These are phyloP conservation scores for Notechis scutatus DNA, from an alignment of 2,113 vertebrate genomes.

Conservation along the genomic window DNA sequence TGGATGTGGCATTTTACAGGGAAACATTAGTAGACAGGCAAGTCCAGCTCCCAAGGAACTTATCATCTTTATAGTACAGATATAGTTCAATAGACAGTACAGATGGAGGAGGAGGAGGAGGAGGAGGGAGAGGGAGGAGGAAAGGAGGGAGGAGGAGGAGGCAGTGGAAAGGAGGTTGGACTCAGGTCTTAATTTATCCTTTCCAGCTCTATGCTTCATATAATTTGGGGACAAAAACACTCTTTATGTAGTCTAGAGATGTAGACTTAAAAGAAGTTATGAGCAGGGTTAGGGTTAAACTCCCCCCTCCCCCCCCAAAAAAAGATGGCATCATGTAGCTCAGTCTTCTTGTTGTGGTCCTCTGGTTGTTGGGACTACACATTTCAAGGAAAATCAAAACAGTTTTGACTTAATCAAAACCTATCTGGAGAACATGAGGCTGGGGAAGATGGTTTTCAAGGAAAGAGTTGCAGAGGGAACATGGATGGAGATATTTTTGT, in stretches of 20 bases:
- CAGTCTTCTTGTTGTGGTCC: not conserved
- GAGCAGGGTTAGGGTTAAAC: not conserved
- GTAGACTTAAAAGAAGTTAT: not conserved
- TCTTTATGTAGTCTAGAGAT: not conserved
- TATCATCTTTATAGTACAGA: not conserved
- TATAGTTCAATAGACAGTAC: not conserved
- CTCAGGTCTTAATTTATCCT: not conserved
- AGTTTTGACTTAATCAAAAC: not conserved
- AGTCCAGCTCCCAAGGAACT: not conserved
- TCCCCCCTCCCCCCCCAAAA: not conserved
- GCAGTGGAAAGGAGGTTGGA: not conserved
- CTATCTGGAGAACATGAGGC: not conserved
- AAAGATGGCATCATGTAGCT: not conserved
- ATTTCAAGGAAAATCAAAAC: not conserved
- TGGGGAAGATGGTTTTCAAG: not conserved
- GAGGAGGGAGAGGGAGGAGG: not conserved
- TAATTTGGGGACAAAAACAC: not conserved
- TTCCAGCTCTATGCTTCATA: not conserved
- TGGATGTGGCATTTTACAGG: not conserved
- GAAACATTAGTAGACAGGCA: not conserved
- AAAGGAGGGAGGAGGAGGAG: too few relatives aligned
- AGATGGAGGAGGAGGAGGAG: not conserved
- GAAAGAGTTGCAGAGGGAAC: not conserved
- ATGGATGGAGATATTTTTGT: not conserved
- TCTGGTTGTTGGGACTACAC: not conserved